These are phyloP conservation scores for Litoditis marina DNA, from an alignment of 2,888 invertebrate species.

Conservation along the genomic window DNA sequence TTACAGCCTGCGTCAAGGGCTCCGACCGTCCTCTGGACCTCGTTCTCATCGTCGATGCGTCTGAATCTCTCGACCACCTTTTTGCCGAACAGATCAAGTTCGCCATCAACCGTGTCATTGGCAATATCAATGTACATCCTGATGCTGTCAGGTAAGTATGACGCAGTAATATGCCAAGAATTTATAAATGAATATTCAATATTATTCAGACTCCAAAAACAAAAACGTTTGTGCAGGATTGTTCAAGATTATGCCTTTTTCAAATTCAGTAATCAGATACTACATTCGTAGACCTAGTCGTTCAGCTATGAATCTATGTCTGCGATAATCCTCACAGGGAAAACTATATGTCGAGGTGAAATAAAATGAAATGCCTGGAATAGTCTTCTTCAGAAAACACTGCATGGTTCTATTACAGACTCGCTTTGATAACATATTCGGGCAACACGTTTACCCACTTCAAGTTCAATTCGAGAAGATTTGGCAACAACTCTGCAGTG, in stretches of 20 bases:
- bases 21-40: slow-evolving; percentile 59
- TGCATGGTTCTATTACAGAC: slow-evolving; percentile 23
- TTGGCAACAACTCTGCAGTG: slow-evolving; percentile 52
- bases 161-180: neutral
- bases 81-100: slow-evolving; percentile 54
- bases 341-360: no score
- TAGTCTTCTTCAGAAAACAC: no score
- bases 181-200: neutral
- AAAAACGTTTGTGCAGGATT: no score
- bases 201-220: no score
- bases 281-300: no score
- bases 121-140: slow-evolving; percentile 57
- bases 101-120: slow-evolving; percentile 50
- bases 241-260: no score
- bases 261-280: no score
- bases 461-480: slow-evolving; percentile 50
- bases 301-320: no score
- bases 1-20: slow-evolving; percentile 55
- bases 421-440: slow-evolving; percentile 55
- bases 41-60: slow-evolving; percentile 56
- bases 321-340: no score
- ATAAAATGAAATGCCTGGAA: no score
- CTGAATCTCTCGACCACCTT: slow-evolving; percentile 54
- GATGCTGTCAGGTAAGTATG: slow-evolving; percentile 52
- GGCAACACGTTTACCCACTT: slow-evolving; percentile 54